Base-by-base conservation (phyloP, 2,888 invertebrate genomes). In the Chloroclysta siterata region DNA sequence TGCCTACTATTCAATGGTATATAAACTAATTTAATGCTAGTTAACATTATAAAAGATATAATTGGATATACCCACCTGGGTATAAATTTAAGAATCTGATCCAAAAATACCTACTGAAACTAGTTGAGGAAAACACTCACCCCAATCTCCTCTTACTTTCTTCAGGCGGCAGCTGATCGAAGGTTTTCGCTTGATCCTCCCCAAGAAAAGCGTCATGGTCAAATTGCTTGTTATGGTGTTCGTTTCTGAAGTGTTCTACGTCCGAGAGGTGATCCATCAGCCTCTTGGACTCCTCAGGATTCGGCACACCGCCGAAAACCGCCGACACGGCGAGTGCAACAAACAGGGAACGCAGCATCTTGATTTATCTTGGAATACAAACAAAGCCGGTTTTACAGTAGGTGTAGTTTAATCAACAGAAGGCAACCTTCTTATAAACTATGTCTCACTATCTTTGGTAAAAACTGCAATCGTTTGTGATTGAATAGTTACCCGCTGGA, bases 141-240 rank as follows among this genome's bases (percentile, higher is more conserved):
- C 97, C 96, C 33, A 99, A 92, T 80, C 98, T 94, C 60, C 97
- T 94, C 79, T 97, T 96, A 87, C 99, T 99, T 84, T 99, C 99
- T 85, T 99, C 99, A 2, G 99, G 99, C 0, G 97, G 94, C 50
- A 99, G 93, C 76, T 99, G 97, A 82, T 99, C 98, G 83, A 99
- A 99, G 4, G 97, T 96, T 82, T 98, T 97, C 0, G 99, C 98
- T 74, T 96, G 95, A 71, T 98, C 98, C 82, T 98, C 97, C 0
- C 99, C 99, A 11, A 99, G 93, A 85, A 99, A 99, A 0, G 99
- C 98, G 83, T 99, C 99, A 82, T 99, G 99, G 82, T 99, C 99
- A 83, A 97, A 99, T 72, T 98, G 97, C 54, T 95, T 93, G 85
- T 99, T 97, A 78, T 98, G 98, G 66, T 96, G 95, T 29, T 95